Percentiles rank a stretch among this genome's conserved stretches.
Evolutionary conservation across 2,888 invertebrate genomes (phyloP).

Genomic region (Stramonita haemastoma): DNA sequence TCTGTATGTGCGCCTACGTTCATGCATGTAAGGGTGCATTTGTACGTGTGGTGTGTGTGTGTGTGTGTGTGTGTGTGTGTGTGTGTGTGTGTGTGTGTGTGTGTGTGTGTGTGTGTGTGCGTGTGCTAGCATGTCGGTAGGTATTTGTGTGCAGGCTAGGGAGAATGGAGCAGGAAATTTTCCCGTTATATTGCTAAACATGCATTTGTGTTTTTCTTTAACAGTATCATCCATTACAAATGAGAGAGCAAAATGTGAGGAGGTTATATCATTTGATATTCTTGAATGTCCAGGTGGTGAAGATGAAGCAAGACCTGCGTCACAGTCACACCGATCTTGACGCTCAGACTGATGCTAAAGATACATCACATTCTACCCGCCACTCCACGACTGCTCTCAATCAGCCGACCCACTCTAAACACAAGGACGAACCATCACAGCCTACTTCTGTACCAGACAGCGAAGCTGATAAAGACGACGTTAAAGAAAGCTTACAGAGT

Average conservation of each 20-base stretch:
- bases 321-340: neutral
- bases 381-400: neutral
- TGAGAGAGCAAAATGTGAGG: too few species aligned
- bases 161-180: too few species aligned
- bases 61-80: too few species aligned
- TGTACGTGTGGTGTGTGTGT: too few species aligned
- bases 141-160: too few species aligned
- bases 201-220: too few species aligned
- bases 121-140: too few species aligned
- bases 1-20: neutral
- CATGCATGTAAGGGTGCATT: neutral
- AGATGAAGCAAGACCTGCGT: neutral
- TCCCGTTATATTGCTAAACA: too few species aligned
- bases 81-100: too few species aligned
- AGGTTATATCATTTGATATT: neutral
- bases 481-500: neutral
- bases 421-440: neutral
- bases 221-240: too few species aligned
- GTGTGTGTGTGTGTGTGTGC: too few species aligned
- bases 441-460: neutral
- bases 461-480: neutral
- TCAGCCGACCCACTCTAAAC: neutral
- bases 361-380: neutral
- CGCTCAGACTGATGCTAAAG: neutral
- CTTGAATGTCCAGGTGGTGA: neutral